phyloP scores from a whole-genome alignment of 2,888 invertebrate species.

The Cantharis nigra region DNA sequence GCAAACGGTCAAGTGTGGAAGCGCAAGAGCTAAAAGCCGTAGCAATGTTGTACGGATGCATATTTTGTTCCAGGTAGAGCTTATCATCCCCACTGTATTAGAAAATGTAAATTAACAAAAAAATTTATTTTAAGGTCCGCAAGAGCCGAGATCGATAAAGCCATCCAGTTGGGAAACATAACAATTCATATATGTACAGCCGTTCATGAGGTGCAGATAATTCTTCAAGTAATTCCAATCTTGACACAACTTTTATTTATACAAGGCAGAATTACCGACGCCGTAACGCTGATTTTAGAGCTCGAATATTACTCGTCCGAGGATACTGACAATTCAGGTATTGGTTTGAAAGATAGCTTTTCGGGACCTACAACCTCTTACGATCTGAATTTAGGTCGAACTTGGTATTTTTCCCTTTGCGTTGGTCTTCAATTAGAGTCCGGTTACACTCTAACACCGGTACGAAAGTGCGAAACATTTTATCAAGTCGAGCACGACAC shows the following conservation, averaged over 20 bases:
- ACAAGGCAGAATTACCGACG: constrained; percentile 52
- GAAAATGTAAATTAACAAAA: neutral
- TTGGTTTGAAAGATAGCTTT: neutral
- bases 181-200: constrained; percentile 49
- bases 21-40: constrained; percentile 56
- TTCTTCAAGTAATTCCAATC: constrained; percentile 50
- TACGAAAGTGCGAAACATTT: constrained; percentile 59
- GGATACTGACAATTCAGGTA: constrained; percentile 45
- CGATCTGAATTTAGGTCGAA: constrained; percentile 51
- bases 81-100: too few species aligned
- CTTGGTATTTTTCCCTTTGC: constrained; percentile 65
- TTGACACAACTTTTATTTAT: constrained; percentile 51
- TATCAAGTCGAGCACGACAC: constrained; percentile 61
- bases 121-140: constrained; percentile 35
- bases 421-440: constrained; percentile 65
- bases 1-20: constrained; percentile 51
- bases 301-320: constrained; percentile 45
- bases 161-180: constrained; percentile 53
- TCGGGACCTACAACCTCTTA: neutral
- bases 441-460: constrained; percentile 60
- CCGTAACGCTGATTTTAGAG: constrained; percentile 54
- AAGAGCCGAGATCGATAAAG: constrained; percentile 49
- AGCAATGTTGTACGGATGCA: constrained; percentile 53
- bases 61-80: constrained; percentile 54
- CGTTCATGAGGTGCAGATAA: constrained; percentile 45